A percentile compares a stretch with the other conserved stretches of the same genome.
Conservation (phyloP, 2,797 vertebrate genomes). For the Chelon labrosus region DNA sequence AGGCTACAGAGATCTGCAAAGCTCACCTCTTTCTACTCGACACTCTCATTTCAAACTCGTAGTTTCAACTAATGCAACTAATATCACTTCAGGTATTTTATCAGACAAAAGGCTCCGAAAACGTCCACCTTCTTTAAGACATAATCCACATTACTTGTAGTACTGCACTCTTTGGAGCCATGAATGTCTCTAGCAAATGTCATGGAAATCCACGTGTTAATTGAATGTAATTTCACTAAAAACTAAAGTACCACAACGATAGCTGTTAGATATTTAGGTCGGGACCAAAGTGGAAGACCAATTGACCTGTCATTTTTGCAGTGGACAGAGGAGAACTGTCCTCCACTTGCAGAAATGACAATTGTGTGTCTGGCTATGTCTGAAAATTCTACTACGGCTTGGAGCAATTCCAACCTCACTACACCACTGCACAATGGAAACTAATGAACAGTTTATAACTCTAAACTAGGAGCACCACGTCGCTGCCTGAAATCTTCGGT, state of each 20-base stretch:
- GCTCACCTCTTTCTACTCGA: not conserved
- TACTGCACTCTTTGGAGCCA: constrained; percentile 1
- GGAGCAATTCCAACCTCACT: not conserved
- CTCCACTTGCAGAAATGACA: not conserved
- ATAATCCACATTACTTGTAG: not conserved
- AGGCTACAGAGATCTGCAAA: not conserved
- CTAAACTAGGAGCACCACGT: constrained; percentile 5
- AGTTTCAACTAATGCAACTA: constrained; percentile 4
- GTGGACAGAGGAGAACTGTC: not conserved
- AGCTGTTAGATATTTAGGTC: too few species aligned
- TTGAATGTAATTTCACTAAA: constrained; percentile 1
- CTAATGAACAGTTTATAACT: constrained; percentile 26
- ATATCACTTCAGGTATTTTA: constrained; percentile 7
- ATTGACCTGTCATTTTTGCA: too few species aligned
- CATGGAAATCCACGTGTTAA: not conserved
- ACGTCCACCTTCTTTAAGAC: not conserved
- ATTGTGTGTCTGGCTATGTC: not conserved
- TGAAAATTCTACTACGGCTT: not conserved
- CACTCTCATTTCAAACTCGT: not conserved
- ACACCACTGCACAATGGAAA: constrained; percentile 10
- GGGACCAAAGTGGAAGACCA: too few species aligned
- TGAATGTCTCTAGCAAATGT: not conserved
- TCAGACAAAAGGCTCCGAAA: not conserved
- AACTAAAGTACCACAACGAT: not conserved
- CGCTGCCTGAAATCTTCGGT: constrained; percentile 60